A percentile compares a stretch with the other conserved stretches of the same genome.
Conservation (phyloP, 2,113 vertebrate species). For the Percina caprodes region DNA sequence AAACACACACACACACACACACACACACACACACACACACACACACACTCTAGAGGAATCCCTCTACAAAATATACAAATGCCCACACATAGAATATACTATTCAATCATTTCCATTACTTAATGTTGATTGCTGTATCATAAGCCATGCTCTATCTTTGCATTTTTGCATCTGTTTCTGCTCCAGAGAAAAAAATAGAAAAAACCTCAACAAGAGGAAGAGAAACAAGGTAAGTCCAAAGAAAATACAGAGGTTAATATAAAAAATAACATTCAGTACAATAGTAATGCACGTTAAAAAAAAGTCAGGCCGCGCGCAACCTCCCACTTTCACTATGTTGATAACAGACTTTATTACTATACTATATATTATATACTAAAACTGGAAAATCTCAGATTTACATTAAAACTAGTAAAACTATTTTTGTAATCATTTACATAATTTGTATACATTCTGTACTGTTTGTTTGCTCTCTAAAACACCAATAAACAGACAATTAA, state of each 20-base stretch:
- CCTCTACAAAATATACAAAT: background rate
- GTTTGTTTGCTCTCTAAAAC: too few species aligned
- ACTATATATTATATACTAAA: too few species aligned
- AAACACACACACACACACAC: background rate
- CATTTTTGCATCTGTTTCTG: constrained; percentile 27
- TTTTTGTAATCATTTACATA: too few species aligned
- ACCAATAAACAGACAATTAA: too few species aligned
- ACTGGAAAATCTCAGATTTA: too few species aligned
- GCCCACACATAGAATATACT: background rate
- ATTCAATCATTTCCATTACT: background rate
- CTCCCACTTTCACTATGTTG: too few species aligned
- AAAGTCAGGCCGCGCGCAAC: background rate
- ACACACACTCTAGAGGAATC: background rate
- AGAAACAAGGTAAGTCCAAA: constrained; percentile 34
- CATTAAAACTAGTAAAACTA: too few species aligned
- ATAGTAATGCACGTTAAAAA: background rate
- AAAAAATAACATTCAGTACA: constrained; percentile 15
- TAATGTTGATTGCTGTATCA: background rate
- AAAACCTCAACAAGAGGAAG: constrained; percentile 33
- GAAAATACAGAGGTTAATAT: constrained; percentile 25
- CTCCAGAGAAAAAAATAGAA: background rate
- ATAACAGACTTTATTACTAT: too few species aligned
- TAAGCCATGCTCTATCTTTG: background rate
- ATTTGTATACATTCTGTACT: too few species aligned
- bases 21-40: constrained; percentile 11